Evolutionary conservation across 2,113 vertebrate genomes (phyloP).

Genomic region (Antechinus stuartii): DNA sequence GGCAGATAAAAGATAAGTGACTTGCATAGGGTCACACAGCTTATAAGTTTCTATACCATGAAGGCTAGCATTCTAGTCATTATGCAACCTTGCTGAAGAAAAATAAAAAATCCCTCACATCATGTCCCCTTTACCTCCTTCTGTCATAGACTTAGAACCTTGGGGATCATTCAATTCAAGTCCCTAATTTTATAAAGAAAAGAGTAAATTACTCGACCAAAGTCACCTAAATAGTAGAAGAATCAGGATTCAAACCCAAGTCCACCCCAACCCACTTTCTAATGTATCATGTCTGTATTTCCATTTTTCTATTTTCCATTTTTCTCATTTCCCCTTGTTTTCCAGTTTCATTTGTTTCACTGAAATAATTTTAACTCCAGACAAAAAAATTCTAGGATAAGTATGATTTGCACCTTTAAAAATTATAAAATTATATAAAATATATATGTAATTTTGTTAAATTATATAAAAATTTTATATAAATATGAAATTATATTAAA

Average conservation of each 20-base stretch:
- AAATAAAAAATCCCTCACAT: not conserved
- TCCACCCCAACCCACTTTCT: no score
- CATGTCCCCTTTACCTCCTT: constrained; percentile 5
- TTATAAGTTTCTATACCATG: not conserved
- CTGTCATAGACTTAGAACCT: not conserved
- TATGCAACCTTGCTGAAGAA: not conserved
- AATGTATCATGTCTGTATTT: no score
- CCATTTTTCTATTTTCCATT: constrained; percentile 28
- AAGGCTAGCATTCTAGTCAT: not conserved
- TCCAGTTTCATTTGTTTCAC: constrained; percentile 9
- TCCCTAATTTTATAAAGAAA: not conserved
- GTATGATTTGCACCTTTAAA: not conserved
- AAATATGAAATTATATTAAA: not conserved
- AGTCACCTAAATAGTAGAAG: no score
- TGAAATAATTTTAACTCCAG: constrained; percentile 43
- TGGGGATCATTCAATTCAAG: not conserved
- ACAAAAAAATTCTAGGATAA: constrained; percentile 7
- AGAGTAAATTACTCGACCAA: not conserved
- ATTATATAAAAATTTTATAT: no score
- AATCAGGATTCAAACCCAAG: no score
- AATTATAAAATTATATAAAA: no score
- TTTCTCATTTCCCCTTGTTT: constrained; percentile 26
- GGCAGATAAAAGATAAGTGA: not conserved
- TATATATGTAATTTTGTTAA: no score
- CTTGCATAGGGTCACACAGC: not conserved